These are phyloP conservation scores for Scomber colias DNA, from an alignment of 2,113 vertebrate species.

Conservation along the genomic window DNA sequence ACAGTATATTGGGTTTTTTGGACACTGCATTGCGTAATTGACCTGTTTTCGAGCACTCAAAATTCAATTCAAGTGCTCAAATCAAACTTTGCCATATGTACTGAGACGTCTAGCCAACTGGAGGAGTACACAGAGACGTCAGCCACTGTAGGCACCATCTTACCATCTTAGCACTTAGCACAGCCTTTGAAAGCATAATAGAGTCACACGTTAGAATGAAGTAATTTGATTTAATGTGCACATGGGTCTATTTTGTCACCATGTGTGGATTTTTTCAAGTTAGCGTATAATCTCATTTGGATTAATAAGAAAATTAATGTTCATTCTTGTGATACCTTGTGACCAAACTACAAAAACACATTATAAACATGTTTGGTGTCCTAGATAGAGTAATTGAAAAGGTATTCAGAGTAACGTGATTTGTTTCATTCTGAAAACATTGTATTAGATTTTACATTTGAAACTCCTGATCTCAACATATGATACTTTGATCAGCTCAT, in stretches of 20 bases:
- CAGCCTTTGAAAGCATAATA: conserved; percentile 20
- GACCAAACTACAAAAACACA: conserved; percentile 41
- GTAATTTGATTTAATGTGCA: conserved; percentile 34
- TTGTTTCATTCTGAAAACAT: conserved; percentile 22
- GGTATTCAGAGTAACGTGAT: conserved; percentile 18
- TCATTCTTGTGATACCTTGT: conserved; percentile 41
- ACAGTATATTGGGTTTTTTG: too few species aligned
- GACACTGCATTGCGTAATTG: not conserved
- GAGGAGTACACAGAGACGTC: too few species aligned
- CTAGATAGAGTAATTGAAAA: conserved; percentile 11
- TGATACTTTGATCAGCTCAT: conserved; percentile 1
- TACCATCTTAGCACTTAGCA: too few species aligned
- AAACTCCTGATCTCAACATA: conserved; percentile 19
- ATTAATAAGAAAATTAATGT: conserved; percentile 35
- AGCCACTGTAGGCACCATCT: too few species aligned
- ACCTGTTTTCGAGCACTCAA: not conserved
- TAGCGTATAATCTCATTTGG: conserved; percentile 55
- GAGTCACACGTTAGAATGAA: conserved; percentile 2
- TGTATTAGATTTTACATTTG: not conserved
- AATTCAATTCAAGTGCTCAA: too few species aligned
- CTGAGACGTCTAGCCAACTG: too few species aligned
- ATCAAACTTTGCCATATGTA: too few species aligned
- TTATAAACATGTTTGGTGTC: conserved; percentile 21
- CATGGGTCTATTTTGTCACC: conserved; percentile 25
- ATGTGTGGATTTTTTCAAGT: conserved; percentile 8